Percentiles rank a stretch among this genome's conserved stretches.
These are phyloP conservation scores for Calameuta idolon DNA, from an alignment of 2,888 invertebrate genomes.

Conservation along the genomic window DNA sequence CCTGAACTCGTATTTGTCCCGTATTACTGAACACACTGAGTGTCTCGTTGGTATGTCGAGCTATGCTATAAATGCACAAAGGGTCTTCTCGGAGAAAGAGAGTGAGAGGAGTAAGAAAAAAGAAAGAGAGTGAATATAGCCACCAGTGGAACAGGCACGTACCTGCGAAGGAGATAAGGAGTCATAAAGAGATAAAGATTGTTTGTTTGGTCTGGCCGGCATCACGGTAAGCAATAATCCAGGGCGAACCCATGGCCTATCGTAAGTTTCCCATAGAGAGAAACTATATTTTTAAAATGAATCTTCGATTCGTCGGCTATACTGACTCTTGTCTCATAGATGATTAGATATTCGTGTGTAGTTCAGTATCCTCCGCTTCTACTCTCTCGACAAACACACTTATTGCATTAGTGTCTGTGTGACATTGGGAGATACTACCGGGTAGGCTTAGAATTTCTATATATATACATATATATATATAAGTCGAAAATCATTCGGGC, in stretches of 20 bases:
- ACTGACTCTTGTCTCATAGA: not conserved
- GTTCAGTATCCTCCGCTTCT: not conserved
- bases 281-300: not conserved
- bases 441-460: not conserved
- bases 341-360: not conserved
- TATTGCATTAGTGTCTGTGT: not conserved
- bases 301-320: not conserved
- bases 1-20: not conserved
- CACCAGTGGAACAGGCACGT: constrained; percentile 5
- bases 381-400: not conserved
- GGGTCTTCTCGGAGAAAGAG: constrained; percentile 21
- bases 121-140: constrained; percentile 29
- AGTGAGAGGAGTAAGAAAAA: constrained; percentile 27
- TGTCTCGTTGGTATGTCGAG: not conserved
- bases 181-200: constrained; percentile 49
- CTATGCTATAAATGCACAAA: constrained; percentile 1
- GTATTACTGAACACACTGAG: not conserved
- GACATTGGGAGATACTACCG: not conserved
- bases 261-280: not conserved
- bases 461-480: not conserved
- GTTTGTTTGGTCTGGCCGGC: constrained; percentile 48
- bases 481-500: not conserved
- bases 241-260: not conserved
- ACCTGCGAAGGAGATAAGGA: constrained; percentile 41
- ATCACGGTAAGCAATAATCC: not conserved